A percentile compares a stretch with the other conserved stretches of the same genome.
Evolutionary conservation across 2,113 vertebrate species (phyloP).

Genomic region (Ailurus styani): DNA sequence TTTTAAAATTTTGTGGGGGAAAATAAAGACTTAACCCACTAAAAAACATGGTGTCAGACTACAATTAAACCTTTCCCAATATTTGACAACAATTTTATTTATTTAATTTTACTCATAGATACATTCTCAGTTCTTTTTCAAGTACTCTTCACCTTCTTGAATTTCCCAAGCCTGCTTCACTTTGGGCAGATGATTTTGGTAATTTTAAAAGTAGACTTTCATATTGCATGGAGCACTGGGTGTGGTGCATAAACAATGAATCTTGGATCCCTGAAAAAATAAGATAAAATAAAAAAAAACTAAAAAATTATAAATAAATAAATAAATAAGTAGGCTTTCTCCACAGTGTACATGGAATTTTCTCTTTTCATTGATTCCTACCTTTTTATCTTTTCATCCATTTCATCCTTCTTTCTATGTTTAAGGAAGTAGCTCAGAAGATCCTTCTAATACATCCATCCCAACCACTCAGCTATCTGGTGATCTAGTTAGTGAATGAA

Average conservation of each 20-base stretch:
- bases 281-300: no score
- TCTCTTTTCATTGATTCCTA: not conserved
- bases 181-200: not conserved
- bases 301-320: no score
- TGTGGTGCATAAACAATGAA: no score
- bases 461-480: not conserved
- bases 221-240: no score
- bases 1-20: not conserved
- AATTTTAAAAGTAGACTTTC: not conserved
- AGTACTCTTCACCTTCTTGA: not conserved
- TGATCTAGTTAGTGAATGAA: not conserved
- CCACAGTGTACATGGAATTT: not conserved
- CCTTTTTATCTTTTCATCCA: not conserved
- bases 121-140: not conserved
- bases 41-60: not conserved
- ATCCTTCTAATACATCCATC: not conserved
- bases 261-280: no score
- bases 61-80: not conserved
- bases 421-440: not conserved
- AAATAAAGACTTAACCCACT: not conserved
- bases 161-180: not conserved
- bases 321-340: not conserved
- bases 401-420: not conserved
- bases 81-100: not conserved
- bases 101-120: not conserved